A percentile compares a stretch with the other conserved stretches of the same genome.
Evolutionary conservation across 2,888 invertebrate genomes (phyloP).

Genomic region (Zelleria hepariella): DNA sequence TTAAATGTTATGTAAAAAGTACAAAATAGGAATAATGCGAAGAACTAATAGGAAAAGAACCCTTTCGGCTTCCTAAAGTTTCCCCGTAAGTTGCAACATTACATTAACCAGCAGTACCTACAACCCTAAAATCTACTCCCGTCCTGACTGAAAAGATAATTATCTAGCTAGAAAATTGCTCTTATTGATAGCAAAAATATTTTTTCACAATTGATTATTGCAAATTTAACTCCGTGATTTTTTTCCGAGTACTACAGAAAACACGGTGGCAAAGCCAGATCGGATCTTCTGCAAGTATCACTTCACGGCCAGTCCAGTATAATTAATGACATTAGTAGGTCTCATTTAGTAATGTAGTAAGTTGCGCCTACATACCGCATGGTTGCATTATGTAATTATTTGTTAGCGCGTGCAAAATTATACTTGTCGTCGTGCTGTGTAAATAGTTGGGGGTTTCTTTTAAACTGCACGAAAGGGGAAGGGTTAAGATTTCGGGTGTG

Average conservation of each 20-base stretch:
- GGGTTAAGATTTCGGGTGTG: not conserved
- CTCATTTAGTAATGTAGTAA: conserved; percentile 49
- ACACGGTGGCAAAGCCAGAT: not conserved
- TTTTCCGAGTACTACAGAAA: not conserved
- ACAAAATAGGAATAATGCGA: no score
- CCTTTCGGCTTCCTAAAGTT: no score
- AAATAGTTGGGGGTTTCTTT: not conserved
- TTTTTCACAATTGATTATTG: no score
- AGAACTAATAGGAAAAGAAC: no score
- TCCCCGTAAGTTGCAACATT: no score
- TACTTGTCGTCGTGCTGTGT: not conserved
- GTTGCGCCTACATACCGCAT: conserved; percentile 23
- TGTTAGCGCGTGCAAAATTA: not conserved
- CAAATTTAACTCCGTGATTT: no score
- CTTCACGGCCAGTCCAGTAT: conserved; percentile 31
- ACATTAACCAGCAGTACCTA: no score
- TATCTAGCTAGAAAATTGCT: no score
- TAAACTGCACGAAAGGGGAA: not conserved
- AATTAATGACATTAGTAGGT: conserved; percentile 56
- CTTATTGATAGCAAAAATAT: no score
- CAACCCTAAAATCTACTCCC: no score
- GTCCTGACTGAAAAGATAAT: no score
- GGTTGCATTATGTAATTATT: not conserved
- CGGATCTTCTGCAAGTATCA: conserved; percentile 10
- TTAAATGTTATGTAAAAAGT: no score